These are phyloP conservation scores for Pluvianellus socialis DNA, from an alignment of 2,113 vertebrate genomes.

Conservation along the genomic window DNA sequence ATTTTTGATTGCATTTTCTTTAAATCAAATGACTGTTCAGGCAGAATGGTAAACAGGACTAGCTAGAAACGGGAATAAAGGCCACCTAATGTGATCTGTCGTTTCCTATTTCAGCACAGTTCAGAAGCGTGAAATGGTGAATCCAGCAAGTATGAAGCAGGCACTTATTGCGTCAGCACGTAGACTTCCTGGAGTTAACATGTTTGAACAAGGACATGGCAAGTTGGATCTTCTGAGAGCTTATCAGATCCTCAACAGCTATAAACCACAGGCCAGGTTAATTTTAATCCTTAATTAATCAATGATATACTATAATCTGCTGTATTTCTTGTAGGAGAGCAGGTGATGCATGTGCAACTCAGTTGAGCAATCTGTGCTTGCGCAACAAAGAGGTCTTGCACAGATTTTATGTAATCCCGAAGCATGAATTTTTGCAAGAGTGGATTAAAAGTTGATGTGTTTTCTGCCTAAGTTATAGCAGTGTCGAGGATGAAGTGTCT, in stretches of 20 bases:
- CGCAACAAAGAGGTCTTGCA: not conserved
- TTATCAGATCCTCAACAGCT: conserved; percentile 97
- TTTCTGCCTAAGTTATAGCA: not conserved
- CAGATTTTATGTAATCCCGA: not conserved
- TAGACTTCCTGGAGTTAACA: conserved; percentile 95
- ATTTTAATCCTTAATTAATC: not conserved
- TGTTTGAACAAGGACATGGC: conserved; percentile 98
- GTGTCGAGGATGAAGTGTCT: not conserved
- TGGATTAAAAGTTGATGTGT: not conserved
- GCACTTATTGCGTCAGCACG: conserved; percentile 95
- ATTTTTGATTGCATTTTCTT: not conserved
- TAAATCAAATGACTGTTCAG: not conserved
- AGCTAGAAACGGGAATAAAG: not conserved
- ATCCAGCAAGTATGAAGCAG: conserved; percentile 99
- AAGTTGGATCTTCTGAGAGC: conserved; percentile 95
- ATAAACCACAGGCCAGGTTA: conserved; percentile 96
- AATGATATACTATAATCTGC: not conserved
- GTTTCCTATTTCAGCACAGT: conserved; percentile 82
- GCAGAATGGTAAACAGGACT: not conserved
- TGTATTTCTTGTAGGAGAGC: not conserved
- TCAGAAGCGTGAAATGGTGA: conserved; percentile 91
- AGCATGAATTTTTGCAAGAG: not conserved
- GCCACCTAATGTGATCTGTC: not conserved
- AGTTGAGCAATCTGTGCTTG: conserved; percentile 1
- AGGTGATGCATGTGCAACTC: not conserved